Evolutionary conservation across 2,888 invertebrate genomes (phyloP).

Genomic region (Melieria crassipennis): DNA sequence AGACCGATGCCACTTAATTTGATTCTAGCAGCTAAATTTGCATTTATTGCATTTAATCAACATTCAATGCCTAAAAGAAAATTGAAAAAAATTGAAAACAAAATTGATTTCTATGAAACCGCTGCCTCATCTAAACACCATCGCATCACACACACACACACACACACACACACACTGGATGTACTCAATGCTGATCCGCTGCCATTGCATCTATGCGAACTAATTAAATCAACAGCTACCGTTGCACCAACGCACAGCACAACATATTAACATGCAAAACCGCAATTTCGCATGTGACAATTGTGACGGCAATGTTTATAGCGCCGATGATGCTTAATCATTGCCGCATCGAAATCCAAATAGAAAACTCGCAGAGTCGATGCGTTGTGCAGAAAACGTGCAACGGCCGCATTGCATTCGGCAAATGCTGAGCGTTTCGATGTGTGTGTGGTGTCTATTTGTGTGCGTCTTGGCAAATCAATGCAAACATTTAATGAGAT

Average conservation of each 20-base stretch:
- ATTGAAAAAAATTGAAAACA: too few relatives aligned
- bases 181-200: background rate
- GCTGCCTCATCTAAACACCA: too few relatives aligned
- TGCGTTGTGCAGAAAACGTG: background rate
- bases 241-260: background rate
- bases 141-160: background rate
- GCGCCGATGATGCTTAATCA: background rate
- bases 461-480: background rate
- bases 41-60: too few relatives aligned
- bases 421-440: background rate
- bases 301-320: background rate
- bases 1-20: too few relatives aligned
- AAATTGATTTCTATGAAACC: too few relatives aligned
- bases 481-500: conserved; percentile 14
- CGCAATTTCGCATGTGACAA: background rate
- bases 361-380: background rate
- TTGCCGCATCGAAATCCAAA: conserved; percentile 3
- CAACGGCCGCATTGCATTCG: background rate
- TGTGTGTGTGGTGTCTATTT: background rate
- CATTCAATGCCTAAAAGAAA: too few relatives aligned
- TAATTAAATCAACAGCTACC: background rate
- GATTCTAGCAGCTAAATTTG: too few relatives aligned
- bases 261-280: background rate
- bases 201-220: background rate
- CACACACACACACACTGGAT: background rate